Base-by-base conservation (phyloP, 2,888 invertebrate species). In the Tetragnatha montana region DNA sequence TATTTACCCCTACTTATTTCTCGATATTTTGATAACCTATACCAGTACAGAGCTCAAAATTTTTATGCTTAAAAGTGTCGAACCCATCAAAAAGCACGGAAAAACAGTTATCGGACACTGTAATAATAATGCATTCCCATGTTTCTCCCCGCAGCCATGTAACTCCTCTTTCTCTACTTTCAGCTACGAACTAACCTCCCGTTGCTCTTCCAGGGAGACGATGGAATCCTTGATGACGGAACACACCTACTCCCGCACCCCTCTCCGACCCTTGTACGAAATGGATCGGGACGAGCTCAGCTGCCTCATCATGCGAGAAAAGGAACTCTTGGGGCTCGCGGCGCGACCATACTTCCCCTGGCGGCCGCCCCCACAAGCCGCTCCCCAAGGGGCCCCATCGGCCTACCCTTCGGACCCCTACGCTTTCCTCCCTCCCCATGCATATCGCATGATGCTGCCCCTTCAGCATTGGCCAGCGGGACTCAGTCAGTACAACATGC, bases 131-230 rank as follows among this genome's bases (percentile, higher is more conserved):
- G 35, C 35, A 35, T 35, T 35, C 1, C 35, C 35, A 35, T 35
- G 35, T 35, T 35, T 35, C 35, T 35, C 35, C 35, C 35, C 35
- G 4, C 35, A 35, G 35, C 1, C 35, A 35, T 35, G 35, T 35
- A 35, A 35, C 35, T 68, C 35, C 14, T 14, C 35, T 81, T 78
- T 78, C 12, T 87, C 73, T 75, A 12, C 69, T 87, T 87, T 74
- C 81, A 87, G 87, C 69, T 75, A 81, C 49, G 87, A 88, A 73
- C 87, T 88, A 88, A 88, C 75, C 81, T 76, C 82, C 81, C 84
- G 69, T 84, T 50, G 68, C 70, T 87, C 86, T 87, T 84, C 92
- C 95, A 97, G 97, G 94, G 96, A 97, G 93, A 96, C 96, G 70
- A 96, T 96, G 96, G 96, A 96, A 94, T 94, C 95, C 92, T 49